A percentile compares a stretch with the other conserved stretches of the same genome.
Evolutionary conservation across 64 coral and sea anemone genomes (phyloP).

Genomic region (Pocillopora damicornis): DNA sequence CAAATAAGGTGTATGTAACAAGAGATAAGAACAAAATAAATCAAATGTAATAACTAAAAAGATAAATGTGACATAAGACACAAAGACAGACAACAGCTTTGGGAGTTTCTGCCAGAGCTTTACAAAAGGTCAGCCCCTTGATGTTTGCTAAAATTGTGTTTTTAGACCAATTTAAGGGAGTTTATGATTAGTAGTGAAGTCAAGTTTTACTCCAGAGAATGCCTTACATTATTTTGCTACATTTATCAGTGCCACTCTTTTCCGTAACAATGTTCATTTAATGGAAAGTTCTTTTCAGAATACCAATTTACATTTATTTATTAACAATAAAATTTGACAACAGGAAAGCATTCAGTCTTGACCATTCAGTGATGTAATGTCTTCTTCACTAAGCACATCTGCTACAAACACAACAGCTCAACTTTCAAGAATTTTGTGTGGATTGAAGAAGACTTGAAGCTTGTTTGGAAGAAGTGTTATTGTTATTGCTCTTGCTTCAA

Average conservation of each 20-base stretch:
- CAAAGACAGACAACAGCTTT: too few species aligned
- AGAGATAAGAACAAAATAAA: too few species aligned
- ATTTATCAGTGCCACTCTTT: not conserved
- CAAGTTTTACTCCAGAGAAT: too few species aligned
- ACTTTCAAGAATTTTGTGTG: not conserved
- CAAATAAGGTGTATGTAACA: too few species aligned
- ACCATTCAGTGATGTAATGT: not conserved
- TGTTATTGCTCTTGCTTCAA: conserved; percentile 88
- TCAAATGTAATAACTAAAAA: too few species aligned
- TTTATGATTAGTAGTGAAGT: too few species aligned
- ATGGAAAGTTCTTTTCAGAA: not conserved
- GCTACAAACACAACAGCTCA: not conserved
- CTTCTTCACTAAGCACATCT: not conserved
- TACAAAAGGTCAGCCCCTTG: too few species aligned
- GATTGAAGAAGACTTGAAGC: conserved; percentile 73
- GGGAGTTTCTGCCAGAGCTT: too few species aligned
- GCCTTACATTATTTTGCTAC: too few species aligned
- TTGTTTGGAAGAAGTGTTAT: conserved; percentile 69
- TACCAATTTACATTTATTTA: not conserved
- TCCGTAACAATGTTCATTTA: not conserved
- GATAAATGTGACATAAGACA: too few species aligned
- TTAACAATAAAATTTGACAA: not conserved
- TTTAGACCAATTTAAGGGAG: too few species aligned
- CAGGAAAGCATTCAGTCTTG: not conserved
- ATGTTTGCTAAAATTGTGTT: too few species aligned